A percentile compares a stretch with the other conserved stretches of the same genome.
These are phyloP conservation scores for Caenorhabditis sp. DNA, from an alignment of 2,888 invertebrate species.

Conservation along the genomic window DNA sequence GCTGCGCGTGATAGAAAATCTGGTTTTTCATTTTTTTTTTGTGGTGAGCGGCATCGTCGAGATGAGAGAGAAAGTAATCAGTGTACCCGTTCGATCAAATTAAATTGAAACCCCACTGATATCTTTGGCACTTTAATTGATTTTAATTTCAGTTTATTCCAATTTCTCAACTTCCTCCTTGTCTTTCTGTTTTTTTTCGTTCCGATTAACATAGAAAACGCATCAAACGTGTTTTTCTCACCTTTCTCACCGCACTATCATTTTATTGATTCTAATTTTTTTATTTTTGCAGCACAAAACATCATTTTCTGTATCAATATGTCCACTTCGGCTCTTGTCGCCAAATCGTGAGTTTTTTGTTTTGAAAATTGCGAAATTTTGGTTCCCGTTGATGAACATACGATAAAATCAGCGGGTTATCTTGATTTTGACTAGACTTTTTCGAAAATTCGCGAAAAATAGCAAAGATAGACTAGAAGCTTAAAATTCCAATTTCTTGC, in stretches of 20 bases:
- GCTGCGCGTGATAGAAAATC: conserved; percentile 7
- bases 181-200: conserved; percentile 4
- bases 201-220: background rate
- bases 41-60: background rate
- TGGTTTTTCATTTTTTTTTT: too few relatives aligned
- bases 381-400: too few relatives aligned
- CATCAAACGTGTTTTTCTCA: conserved; percentile 5
- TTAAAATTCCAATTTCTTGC: too few relatives aligned
- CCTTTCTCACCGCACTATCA: background rate
- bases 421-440: too few relatives aligned
- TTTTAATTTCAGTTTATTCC: too few relatives aligned
- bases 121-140: background rate
- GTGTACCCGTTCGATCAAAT: background rate
- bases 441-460: conserved; percentile 9
- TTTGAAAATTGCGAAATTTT: too few relatives aligned
- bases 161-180: background rate
- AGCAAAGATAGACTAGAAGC: background rate
- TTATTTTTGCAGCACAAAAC: conserved; percentile 33
- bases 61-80: background rate
- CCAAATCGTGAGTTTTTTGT: conserved; percentile 56
- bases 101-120: background rate
- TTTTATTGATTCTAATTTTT: background rate
- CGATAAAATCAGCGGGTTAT: too few relatives aligned
- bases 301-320: too few relatives aligned
- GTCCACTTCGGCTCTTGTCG: conserved; percentile 62